Evolutionary conservation across 2,888 invertebrate species (phyloP).

Genomic region (Zygogramma bicolorata): DNA sequence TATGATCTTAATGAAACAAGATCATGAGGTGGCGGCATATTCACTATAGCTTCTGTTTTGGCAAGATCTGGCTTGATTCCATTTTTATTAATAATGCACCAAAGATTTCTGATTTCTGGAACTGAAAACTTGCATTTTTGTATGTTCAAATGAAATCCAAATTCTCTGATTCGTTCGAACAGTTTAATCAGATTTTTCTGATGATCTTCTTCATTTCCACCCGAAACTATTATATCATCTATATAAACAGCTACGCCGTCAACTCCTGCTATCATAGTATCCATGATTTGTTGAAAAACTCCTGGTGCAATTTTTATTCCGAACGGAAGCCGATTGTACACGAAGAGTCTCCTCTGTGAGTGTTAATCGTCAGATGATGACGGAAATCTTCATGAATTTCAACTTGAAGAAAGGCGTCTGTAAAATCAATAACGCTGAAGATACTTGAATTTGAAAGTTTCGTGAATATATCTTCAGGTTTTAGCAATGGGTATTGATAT

Average conservation of each 20-base stretch:
- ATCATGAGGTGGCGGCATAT: too few species aligned
- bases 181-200: neutral
- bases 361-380: neutral
- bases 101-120: neutral
- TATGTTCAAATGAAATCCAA: too few species aligned
- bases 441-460: slow-evolving; percentile 21
- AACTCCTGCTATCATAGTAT: neutral
- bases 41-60: too few species aligned
- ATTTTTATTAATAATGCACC: neutral
- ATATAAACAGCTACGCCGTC: too few species aligned
- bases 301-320: neutral
- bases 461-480: slow-evolving; percentile 26
- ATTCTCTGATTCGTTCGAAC: neutral
- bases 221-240: neutral
- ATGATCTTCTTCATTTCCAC: neutral
- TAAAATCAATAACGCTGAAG: slow-evolving; percentile 31
- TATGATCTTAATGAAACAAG: too few species aligned
- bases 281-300: neutral
- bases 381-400: neutral
- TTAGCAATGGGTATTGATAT: slow-evolving; percentile 39
- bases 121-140: too few species aligned
- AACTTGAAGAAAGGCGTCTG: slow-evolving; percentile 21
- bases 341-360: neutral
- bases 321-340: too few species aligned
- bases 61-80: too few species aligned